Conservation (phyloP, 2,113 vertebrate genomes). For the Heterocephalus glaber region DNA sequence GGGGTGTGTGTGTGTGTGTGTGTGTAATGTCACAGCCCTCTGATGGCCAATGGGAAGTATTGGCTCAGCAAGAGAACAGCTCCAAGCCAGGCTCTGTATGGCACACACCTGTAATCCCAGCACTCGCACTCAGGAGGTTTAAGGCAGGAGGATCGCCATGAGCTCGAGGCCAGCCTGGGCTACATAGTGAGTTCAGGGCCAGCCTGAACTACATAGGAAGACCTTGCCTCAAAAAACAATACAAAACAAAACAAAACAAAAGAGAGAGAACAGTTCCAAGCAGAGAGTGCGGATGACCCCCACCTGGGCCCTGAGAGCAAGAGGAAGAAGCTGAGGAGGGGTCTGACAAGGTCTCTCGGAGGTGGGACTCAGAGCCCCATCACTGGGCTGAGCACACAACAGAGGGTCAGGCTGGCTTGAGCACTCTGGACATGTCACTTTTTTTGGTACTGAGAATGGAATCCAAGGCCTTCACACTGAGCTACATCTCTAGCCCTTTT, state of each 20-base stretch:
- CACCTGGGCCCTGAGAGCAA: background rate
- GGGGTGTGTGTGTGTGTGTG: conserved; percentile 67
- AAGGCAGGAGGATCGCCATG: no score
- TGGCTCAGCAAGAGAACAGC: background rate
- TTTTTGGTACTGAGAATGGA: background rate
- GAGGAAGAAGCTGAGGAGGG: background rate
- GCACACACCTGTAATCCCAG: no score
- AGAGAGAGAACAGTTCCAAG: no score
- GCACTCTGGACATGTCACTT: background rate
- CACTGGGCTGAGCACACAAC: background rate
- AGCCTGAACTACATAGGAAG: no score
- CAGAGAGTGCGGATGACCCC: background rate
- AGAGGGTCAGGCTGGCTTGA: background rate
- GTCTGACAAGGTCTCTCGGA: background rate
- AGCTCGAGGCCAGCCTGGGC: no score
- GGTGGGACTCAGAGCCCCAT: background rate
- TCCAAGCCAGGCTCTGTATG: background rate
- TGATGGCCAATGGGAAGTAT: background rate
- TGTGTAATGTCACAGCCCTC: background rate
- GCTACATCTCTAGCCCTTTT: background rate
- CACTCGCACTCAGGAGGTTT: no score
- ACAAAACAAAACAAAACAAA: no score
- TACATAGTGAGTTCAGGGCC: no score
- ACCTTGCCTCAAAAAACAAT: no score
- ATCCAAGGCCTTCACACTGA: background rate